Conservation (phyloP, 2,888 invertebrate species). For the Erebia epiphron region DNA sequence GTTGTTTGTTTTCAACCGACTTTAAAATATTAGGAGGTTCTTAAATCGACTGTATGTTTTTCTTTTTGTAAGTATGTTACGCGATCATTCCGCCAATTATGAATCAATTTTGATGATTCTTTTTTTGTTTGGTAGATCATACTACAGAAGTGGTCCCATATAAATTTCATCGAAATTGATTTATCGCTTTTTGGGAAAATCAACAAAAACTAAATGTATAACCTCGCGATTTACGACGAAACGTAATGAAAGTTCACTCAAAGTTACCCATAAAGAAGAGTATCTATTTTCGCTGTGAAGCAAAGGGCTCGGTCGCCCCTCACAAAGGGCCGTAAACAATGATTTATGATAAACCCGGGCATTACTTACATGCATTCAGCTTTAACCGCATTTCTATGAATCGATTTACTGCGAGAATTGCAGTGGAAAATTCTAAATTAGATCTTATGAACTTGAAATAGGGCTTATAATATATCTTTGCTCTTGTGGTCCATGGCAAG, state of each 20-base stretch:
- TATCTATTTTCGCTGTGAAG: slow-evolving; percentile 49
- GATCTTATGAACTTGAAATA: slow-evolving; percentile 3
- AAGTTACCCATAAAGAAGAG: slow-evolving; percentile 20
- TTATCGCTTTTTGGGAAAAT: too few relatives aligned
- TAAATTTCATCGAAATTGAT: too few relatives aligned
- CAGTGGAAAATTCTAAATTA: not conserved
- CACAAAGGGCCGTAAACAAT: slow-evolving; percentile 70
- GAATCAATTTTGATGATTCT: too few relatives aligned
- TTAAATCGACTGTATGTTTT: too few relatives aligned
- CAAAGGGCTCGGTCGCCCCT: slow-evolving; percentile 57
- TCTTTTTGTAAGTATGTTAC: too few relatives aligned
- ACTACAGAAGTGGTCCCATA: too few relatives aligned
- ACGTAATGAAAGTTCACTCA: not conserved
- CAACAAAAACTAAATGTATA: slow-evolving; percentile 3
- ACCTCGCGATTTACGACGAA: slow-evolving; percentile 10
- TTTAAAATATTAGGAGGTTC: too few relatives aligned
- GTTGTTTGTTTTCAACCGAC: too few relatives aligned
- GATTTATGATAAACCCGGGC: slow-evolving; percentile 62
- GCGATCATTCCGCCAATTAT: too few relatives aligned
- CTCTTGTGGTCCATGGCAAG: slow-evolving; percentile 12
- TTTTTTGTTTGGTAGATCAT: too few relatives aligned
- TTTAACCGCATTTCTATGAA: slow-evolving; percentile 34
- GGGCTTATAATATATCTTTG: not conserved
- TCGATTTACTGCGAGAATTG: slow-evolving; percentile 18
- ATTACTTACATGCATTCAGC: slow-evolving; percentile 42